Conservation (phyloP, 2,888 invertebrate genomes). For the Bugula neritina region DNA sequence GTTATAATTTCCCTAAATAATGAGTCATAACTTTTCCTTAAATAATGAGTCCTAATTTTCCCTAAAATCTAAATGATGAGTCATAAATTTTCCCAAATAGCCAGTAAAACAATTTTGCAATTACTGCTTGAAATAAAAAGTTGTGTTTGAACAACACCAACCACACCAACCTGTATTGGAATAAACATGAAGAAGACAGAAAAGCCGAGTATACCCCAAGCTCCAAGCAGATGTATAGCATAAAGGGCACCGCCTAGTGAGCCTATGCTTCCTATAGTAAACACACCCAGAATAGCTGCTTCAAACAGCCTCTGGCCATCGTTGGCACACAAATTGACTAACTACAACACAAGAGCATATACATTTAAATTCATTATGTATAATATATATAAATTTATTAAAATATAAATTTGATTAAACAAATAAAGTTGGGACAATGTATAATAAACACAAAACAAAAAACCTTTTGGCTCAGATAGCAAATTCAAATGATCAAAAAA, state of each 20-base stretch:
- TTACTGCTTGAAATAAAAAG: background rate
- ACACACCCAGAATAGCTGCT: conserved; percentile 56
- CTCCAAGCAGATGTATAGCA: conserved; percentile 57
- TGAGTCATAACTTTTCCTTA: too few species aligned
- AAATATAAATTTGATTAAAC: background rate
- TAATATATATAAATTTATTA: background rate
- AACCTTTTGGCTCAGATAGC: too few species aligned
- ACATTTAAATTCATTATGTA: background rate
- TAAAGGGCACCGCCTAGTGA: conserved; percentile 56
- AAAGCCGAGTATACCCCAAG: conserved; percentile 58
- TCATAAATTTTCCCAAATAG: too few species aligned
- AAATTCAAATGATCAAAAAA: too few species aligned
- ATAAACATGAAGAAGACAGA: conserved; percentile 52
- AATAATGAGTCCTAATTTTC: too few species aligned
- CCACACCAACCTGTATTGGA: conserved; percentile 59
- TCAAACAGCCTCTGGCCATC: conserved; percentile 60
- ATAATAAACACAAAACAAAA: too few species aligned
- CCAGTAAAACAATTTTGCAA: too few species aligned
- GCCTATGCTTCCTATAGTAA: conserved; percentile 58
- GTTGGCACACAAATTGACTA: conserved; percentile 59
- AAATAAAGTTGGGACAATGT: background rate
- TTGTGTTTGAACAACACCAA: background rate
- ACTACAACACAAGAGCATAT: conserved; percentile 47
- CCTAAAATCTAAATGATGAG: too few species aligned
- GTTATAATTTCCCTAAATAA: too few species aligned